phyloP scores from a whole-genome alignment of 2,888 invertebrate species.

The Acronicta aceris region DNA sequence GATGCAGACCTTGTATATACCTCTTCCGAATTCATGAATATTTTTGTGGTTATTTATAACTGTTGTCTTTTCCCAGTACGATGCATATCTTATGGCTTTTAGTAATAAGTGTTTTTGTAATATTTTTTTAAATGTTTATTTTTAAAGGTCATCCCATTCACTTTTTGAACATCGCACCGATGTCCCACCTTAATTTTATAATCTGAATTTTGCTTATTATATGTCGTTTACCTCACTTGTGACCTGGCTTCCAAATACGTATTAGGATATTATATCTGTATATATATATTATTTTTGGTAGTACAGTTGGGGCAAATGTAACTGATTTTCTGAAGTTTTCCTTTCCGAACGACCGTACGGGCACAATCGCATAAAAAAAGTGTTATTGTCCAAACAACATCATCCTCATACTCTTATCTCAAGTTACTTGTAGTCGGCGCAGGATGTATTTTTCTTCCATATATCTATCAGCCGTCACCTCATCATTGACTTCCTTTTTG shows the following conservation, averaged over 20 bases:
- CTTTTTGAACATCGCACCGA: conserved; percentile 52
- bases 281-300: not conserved
- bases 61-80: conserved; percentile 65
- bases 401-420: too few relatives aligned
- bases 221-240: conserved; percentile 8
- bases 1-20: conserved; percentile 13
- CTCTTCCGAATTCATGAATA: conserved; percentile 56
- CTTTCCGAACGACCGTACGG: too few relatives aligned
- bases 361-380: too few relatives aligned
- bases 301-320: too few relatives aligned
- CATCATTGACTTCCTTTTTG: too few relatives aligned
- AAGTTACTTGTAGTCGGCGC: too few relatives aligned
- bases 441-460: too few relatives aligned
- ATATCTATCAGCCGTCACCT: too few relatives aligned
- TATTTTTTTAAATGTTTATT: conserved; percentile 37
- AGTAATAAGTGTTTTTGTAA: conserved; percentile 55
- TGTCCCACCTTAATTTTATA: conserved; percentile 30
- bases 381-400: too few relatives aligned
- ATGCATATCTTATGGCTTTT: conserved; percentile 60
- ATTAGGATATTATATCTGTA: conserved; percentile 13
- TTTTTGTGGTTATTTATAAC: conserved; percentile 71
- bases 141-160: conserved; percentile 9
- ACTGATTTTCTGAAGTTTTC: too few relatives aligned
- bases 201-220: conserved; percentile 3
- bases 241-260: conserved; percentile 40